Percentiles rank a stretch among this genome's conserved stretches.
These are phyloP conservation scores for Chouioia cunea DNA, from an alignment of 2,888 invertebrate species.

Conservation along the genomic window DNA sequence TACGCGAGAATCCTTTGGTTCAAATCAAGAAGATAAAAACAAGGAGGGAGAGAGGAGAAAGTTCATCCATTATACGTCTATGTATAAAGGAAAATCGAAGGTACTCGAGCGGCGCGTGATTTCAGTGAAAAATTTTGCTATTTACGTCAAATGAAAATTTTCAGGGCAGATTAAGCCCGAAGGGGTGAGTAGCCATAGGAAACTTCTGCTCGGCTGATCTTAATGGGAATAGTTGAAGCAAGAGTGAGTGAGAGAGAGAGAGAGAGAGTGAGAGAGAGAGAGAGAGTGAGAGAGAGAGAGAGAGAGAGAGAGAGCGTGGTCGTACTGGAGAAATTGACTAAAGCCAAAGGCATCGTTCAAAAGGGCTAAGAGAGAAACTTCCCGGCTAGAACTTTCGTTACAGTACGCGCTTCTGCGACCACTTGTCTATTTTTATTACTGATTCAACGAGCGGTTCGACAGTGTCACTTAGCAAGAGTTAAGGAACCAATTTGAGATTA, in stretches of 20 bases:
- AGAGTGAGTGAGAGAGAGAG: constrained; percentile 2
- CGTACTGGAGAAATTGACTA: background rate
- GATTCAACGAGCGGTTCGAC: background rate
- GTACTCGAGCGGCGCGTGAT: no score
- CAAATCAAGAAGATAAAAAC: no score
- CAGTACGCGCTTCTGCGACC: background rate
- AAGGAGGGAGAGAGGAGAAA: no score
- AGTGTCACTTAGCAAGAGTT: no score
- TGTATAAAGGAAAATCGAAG: no score
- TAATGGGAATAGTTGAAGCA: constrained; percentile 37
- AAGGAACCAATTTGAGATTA: no score
- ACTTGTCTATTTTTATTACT: background rate
- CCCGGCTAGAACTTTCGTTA: background rate
- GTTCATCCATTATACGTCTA: no score
- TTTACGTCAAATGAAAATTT: background rate
- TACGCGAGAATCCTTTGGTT: no score
- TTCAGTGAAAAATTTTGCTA: no score
- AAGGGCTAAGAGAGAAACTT: background rate
- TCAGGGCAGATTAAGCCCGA: constrained; percentile 17
- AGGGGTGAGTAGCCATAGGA: background rate
- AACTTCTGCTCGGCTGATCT: constrained; percentile 32
- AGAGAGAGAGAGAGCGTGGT: background rate
- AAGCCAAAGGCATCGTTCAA: no score
- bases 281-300: constrained; percentile 10
- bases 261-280: background rate